Base-by-base conservation (phyloP, 1,140 invertebrate species). In the Dolichoris vasculosae region DNA sequence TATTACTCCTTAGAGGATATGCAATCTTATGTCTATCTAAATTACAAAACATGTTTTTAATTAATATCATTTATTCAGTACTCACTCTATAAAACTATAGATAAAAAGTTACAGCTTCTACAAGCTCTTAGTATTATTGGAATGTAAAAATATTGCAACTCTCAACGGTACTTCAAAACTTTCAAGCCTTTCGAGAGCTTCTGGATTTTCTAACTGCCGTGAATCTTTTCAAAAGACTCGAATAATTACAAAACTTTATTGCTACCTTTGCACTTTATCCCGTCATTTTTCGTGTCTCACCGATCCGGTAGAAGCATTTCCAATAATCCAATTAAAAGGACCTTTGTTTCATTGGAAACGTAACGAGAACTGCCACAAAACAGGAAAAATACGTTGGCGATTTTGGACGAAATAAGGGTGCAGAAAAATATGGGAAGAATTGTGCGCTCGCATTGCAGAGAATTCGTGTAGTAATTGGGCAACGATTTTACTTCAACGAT, bases 271-370 rank as follows among this genome's bases (percentile, higher is more conserved):
- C 15, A 26, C 20, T 71, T 17, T 38, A 38, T 30, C n/a, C 55
- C 26, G 40, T n/a, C 17, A 81, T 67, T 35, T 81, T 30, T 64
- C 6, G 23, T 46, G 35, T 71, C 35, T 38, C 9, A 20, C 2
- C 0, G 64, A 35, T 40, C 35, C 1, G 35, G 67, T 40, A 71
- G 32, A 71, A 40, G 20, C 35, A 23, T 40, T 38, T 71, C n/a
- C 35, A 35, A 71, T 67, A 81, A 81, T 81, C 78, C 63, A 48
- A 64, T 81, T 43, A 81, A 35, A 81, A 64, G 40, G 73, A 76
- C 26, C 30, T 71, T 75, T 76, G 73, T 76, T 76, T 46, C 78
- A 23, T 23, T 71, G 38, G 59, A 46, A 17, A 7, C 13, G 17
- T 38, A 26, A 23, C 2, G 40, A 67, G 40, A 38, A 81, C 71